A percentile compares a stretch with the other conserved stretches of the same genome.
phyloP scores from a whole-genome alignment of 2,888 invertebrate genomes.

The Mesopsocus fuscifrons region DNA sequence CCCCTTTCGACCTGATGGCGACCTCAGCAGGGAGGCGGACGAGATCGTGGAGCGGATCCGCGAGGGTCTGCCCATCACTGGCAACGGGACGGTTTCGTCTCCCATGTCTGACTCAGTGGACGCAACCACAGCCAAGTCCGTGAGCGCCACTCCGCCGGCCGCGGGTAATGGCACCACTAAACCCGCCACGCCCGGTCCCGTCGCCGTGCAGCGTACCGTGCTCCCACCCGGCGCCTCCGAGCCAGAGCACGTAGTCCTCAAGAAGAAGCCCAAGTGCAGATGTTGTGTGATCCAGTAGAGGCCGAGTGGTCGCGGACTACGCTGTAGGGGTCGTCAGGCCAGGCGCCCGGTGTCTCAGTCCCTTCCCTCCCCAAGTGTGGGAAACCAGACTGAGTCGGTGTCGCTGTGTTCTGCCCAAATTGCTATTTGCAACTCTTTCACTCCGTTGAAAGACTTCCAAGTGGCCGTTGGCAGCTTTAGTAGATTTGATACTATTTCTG shows the following conservation, averaged over 20 bases:
- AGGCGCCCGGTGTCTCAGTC: no score
- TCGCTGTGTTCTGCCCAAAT: no score
- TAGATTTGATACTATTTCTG: no score
- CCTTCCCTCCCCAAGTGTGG: no score
- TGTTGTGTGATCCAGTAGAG: conserved; percentile 80
- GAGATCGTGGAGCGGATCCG: conserved; percentile 90
- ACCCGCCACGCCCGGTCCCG: conserved; percentile 27
- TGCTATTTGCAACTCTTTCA: no score
- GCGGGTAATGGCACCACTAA: conserved; percentile 19
- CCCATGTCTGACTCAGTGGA: conserved; percentile 32
- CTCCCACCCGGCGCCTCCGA: conserved; percentile 53
- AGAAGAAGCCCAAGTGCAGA: conserved; percentile 90
- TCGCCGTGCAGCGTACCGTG: conserved; percentile 52
- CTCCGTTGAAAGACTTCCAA: no score
- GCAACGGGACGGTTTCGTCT: conserved; percentile 32
- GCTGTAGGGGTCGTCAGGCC: no score
- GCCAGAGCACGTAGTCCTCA: conserved; percentile 79
- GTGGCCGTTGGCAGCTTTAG: no score
- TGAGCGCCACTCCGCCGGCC: conserved; percentile 17
- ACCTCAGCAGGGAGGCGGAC: conserved; percentile 85
- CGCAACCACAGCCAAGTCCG: conserved; percentile 24
- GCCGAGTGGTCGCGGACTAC: no score
- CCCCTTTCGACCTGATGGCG: conserved; percentile 92
- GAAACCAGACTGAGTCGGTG: no score
- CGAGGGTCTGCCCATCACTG: conserved; percentile 69